Evolutionary conservation across 2,797 vertebrate species (phyloP), one percentile per base, ranked within the genome.

Genomic region (Rhabdophis nuchalis): DNA sequence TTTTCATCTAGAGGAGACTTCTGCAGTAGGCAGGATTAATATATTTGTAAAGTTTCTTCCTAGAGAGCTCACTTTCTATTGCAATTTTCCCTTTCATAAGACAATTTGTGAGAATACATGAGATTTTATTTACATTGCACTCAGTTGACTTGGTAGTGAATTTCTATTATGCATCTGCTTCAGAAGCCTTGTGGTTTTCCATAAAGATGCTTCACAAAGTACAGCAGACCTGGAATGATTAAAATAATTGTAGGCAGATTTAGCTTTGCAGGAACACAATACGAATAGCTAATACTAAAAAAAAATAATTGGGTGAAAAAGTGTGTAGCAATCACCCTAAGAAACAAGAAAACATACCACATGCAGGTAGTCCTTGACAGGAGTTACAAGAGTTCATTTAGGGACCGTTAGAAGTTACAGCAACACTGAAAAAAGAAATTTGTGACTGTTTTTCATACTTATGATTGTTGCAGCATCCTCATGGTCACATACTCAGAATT

Each of bases 211-310:
- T 97, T 97, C 97, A 97, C 96, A 97, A 96, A 97, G 96, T 97
- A 97, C 96, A 97, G 97, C 97, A 98, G 97, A 97, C 97, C 97
- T 97, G 97, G 97, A 97, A 96, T 97, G 97, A 97, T 96, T 97
- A 97, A 97, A 97, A 97, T 96, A 96, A 95, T 97, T 98, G 97
- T 96, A 97, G 96, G 97, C 96, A 97, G 97, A 96, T 97, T 97
- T 97, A 96, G 95, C 97, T 97, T 97, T 97, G 96, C 97, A 97
- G 97, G 97, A 97, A 97, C 97, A 97, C 97, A 96, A 97, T 96
- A 97, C 96, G 90, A 97, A 96, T 95, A 97, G 96, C 97, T 97
- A 97, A 95, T 96, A 96, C 96, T 96, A 57, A 86, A 97, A 96
- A 97, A 96, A 97, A 97, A 97, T 95, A 94, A 97, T 95, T 95